phyloP scores from a whole-genome alignment of 1,140 invertebrate species.

The Macrocentrus cingulum region DNA sequence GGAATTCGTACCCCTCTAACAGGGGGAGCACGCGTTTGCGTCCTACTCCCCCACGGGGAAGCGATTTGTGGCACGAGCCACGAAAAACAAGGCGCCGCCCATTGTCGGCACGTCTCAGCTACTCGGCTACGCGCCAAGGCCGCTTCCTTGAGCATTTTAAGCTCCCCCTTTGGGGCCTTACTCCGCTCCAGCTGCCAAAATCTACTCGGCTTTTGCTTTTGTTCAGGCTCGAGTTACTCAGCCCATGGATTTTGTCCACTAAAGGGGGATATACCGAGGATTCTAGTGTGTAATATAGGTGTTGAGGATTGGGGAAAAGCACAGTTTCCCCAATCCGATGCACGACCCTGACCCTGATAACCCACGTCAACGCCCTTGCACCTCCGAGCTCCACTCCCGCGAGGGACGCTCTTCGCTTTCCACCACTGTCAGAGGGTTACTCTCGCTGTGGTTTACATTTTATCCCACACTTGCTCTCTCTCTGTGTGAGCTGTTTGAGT shows the following conservation, averaged over 20 bases:
- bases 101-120: slow-evolving; percentile 28
- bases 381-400: slow-evolving; percentile 1
- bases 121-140: slow-evolving; percentile 16
- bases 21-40: no score
- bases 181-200: neutral
- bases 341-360: slow-evolving; percentile 27
- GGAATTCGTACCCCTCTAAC: slow-evolving; percentile 26
- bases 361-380: slow-evolving; percentile 29
- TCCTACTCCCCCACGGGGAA: slow-evolving; percentile 35
- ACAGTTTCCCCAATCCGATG: slow-evolving; percentile 21
- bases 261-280: neutral
- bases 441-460: slow-evolving; percentile 25
- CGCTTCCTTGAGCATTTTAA: slow-evolving; percentile 18
- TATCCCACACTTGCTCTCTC: slow-evolving; percentile 5
- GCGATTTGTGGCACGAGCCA: slow-evolving; percentile 43
- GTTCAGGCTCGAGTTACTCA: neutral
- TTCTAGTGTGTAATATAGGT: no score
- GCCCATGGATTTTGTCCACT: neutral
- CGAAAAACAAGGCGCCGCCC: slow-evolving; percentile 19
- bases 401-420: slow-evolving; percentile 5
- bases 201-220: neutral
- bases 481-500: neutral
- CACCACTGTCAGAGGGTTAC: slow-evolving; percentile 13
- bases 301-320: slow-evolving; percentile 9
- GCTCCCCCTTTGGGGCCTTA: neutral